Conservation (phyloP, 2,797 vertebrate species). For the Choloepus didactylus region DNA sequence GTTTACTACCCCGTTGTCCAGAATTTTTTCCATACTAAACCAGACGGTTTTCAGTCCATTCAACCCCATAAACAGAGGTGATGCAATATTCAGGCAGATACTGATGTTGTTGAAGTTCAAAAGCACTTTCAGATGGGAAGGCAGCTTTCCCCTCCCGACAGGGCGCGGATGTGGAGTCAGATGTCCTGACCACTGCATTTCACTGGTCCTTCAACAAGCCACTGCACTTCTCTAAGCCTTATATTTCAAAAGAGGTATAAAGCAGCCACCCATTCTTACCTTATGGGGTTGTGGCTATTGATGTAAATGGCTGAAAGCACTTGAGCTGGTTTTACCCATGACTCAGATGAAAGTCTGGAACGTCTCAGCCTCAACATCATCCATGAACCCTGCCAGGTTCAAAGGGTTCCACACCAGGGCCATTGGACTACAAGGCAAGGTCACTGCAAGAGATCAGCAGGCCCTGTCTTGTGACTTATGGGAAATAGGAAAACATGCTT, state of each 20-base stretch:
- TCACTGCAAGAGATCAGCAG: not conserved
- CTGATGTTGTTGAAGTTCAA: not conserved
- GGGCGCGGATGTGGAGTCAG: not conserved
- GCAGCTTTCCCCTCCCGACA: not conserved
- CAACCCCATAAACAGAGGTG: not conserved
- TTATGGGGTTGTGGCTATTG: not conserved
- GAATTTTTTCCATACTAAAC: conserved; percentile 46
- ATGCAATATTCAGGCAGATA: not conserved
- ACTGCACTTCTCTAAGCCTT: not conserved
- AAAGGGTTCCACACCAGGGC: not conserved
- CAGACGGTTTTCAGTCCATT: conserved; percentile 10
- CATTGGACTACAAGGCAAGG: not conserved
- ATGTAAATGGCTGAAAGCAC: not conserved
- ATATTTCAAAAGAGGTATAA: conserved; percentile 38
- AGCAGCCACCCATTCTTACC: not conserved
- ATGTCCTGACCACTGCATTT: not conserved
- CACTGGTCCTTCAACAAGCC: not conserved
- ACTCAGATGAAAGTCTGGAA: not conserved
- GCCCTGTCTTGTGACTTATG: not conserved
- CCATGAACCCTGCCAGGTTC: not conserved
- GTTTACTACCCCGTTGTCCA: not conserved
- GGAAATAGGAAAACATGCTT: not conserved
- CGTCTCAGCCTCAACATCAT: not conserved
- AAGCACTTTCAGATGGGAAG: not conserved
- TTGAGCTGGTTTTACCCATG: not conserved